Evolutionary conservation across 2,888 invertebrate species (phyloP).

Genomic region (Eurytoma adleriae): DNA sequence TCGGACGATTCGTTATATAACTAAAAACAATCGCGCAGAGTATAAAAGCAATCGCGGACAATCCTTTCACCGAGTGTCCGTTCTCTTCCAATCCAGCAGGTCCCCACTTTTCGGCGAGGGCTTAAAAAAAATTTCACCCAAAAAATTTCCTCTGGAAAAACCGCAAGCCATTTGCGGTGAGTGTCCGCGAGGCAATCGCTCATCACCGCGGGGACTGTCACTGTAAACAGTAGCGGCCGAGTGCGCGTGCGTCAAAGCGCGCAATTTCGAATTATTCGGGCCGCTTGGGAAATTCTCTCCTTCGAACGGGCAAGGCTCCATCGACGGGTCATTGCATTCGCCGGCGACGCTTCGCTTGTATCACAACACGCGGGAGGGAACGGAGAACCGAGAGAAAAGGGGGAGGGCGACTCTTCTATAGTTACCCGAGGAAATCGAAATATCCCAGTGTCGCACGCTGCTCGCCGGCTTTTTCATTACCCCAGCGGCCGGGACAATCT

Average conservation of each 20-base stretch:
- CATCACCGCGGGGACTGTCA: constrained; percentile 4
- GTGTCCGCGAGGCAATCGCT: neutral
- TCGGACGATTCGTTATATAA: too few species aligned
- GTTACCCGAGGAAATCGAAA: constrained; percentile 45
- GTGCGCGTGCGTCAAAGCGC: neutral
- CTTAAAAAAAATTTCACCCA: too few species aligned
- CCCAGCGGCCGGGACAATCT: neutral
- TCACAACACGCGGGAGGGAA: too few species aligned
- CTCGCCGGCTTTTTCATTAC: constrained; percentile 38
- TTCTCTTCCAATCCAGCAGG: too few species aligned
- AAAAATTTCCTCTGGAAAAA: too few species aligned
- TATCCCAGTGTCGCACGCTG: neutral
- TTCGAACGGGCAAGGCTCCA: constrained; percentile 19
- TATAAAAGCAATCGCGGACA: too few species aligned
- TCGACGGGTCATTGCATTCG: constrained; percentile 37
- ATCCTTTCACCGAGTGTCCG: too few species aligned
- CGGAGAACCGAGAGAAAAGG: too few species aligned
- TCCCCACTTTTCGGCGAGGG: too few species aligned
- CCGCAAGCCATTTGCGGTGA: neutral
- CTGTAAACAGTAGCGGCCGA: constrained; percentile 27
- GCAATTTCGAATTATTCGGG: constrained; percentile 37
- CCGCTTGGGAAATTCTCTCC: constrained; percentile 40
- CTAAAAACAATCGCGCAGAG: too few species aligned
- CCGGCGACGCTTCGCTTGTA: neutral
- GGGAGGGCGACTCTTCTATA: neutral